phyloP scores from a whole-genome alignment of 2,888 invertebrate genomes.

The Netelia fuscicornis region DNA sequence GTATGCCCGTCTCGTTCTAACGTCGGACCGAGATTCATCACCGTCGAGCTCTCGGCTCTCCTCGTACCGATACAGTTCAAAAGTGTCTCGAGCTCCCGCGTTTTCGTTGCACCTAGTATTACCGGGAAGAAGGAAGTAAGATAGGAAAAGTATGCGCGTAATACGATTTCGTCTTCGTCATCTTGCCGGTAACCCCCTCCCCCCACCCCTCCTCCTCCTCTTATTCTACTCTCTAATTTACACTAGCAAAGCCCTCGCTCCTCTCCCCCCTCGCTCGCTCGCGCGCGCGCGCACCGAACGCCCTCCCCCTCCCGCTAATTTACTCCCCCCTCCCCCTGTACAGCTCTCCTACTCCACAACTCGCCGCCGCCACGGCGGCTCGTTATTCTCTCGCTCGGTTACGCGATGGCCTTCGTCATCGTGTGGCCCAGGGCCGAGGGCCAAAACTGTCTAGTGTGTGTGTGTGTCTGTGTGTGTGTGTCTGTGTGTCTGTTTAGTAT shows the following conservation, averaged over 20 bases:
- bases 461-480: slow-evolving; percentile 51
- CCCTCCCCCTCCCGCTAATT: slow-evolving; percentile 51
- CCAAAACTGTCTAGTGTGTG: slow-evolving; percentile 76
- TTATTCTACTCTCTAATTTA: slow-evolving; percentile 18
- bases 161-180: neutral
- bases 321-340: slow-evolving; percentile 39
- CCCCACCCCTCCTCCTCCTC: slow-evolving; percentile 29
- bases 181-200: neutral
- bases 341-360: slow-evolving; percentile 62
- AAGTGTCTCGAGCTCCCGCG: slow-evolving; percentile 65
- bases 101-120: neutral
- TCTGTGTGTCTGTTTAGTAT: slow-evolving; percentile 70
- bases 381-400: slow-evolving; percentile 64
- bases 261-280: neutral
- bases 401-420: slow-evolving; percentile 78
- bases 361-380: neutral
- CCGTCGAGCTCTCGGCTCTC: slow-evolving; percentile 40
- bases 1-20: slow-evolving; percentile 32
- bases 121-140: neutral
- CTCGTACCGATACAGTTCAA: slow-evolving; percentile 75
- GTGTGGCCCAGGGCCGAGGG: slow-evolving; percentile 80
- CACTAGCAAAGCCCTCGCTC: neutral
- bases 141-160: no score
- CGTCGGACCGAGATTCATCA: slow-evolving; percentile 20
- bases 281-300: slow-evolving; percentile 30